Evolutionary conservation across 2,888 invertebrate genomes (phyloP).

Genomic region (Protonemura montana): DNA sequence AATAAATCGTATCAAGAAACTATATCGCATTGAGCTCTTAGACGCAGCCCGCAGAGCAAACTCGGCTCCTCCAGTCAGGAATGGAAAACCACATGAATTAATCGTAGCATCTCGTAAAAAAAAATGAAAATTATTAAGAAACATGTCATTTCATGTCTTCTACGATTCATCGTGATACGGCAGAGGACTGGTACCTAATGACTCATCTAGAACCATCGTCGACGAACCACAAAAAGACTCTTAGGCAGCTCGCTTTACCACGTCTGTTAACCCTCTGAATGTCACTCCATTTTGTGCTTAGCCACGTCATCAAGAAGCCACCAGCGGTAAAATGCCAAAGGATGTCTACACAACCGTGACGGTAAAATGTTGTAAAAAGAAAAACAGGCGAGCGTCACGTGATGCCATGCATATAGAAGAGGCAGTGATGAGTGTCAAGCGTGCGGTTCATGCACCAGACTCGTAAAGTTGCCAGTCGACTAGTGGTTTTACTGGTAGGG

Average conservation of each 20-base stretch:
- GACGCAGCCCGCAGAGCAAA: constrained; percentile 7
- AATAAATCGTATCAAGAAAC: too few species aligned
- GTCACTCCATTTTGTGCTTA: neutral
- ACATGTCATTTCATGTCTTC: too few species aligned
- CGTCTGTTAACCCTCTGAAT: neutral
- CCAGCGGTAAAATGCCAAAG: neutral
- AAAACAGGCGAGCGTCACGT: neutral
- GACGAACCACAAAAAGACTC: neutral
- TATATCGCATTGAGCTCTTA: neutral
- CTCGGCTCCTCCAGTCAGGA: neutral
- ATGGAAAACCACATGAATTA: too few species aligned
- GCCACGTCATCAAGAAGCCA: neutral
- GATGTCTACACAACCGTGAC: neutral
- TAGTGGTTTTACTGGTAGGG: neutral
- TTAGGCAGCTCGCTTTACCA: neutral
- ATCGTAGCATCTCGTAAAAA: too few species aligned
- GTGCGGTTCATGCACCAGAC: neutral
- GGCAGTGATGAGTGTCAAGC: neutral
- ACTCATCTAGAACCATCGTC: too few species aligned
- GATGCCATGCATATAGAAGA: neutral
- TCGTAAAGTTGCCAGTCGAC: neutral
- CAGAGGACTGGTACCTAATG: too few species aligned
- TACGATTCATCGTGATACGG: too few species aligned
- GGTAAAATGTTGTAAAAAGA: neutral
- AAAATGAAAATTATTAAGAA: too few species aligned